phyloP scores from a whole-genome alignment of 2,113 vertebrate species.

The Carassius gibelio region DNA sequence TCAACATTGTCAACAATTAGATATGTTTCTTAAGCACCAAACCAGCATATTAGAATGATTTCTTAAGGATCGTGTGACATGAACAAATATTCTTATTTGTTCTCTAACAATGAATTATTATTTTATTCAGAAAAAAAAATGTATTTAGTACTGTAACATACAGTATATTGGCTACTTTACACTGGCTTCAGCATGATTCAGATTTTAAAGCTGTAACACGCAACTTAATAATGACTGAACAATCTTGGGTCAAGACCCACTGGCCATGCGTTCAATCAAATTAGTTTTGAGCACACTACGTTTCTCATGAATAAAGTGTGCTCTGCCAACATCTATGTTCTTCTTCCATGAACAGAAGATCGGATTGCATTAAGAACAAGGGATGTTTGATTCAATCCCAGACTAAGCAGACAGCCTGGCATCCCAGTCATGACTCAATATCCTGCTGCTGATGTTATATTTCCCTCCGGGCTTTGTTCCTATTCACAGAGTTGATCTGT shows the following conservation, averaged over 20 bases:
- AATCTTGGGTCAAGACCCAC: neutral
- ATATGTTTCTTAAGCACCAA: no score
- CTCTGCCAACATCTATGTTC: conserved; percentile 18
- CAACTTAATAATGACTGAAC: neutral
- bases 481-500: no score
- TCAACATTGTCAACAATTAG: no score
- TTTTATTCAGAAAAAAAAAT: no score
- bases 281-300: neutral
- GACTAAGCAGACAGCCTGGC: conserved; percentile 18
- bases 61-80: no score
- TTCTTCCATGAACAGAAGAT: conserved; percentile 26
- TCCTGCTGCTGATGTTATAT: neutral
- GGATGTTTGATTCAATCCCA: conserved; percentile 23
- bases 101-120: no score
- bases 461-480: no score
- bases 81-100: no score
- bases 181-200: neutral
- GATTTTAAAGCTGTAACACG: no score
- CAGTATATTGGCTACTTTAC: neutral
- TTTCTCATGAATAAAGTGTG: conserved; percentile 8
- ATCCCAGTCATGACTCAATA: conserved; percentile 10
- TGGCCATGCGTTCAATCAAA: neutral
- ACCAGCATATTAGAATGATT: no score
- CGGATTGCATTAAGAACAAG: conserved; percentile 4
- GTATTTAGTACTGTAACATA: no score